Evolutionary conservation across 2,888 invertebrate species (phyloP).

Genomic region (Caradrina kadenii): DNA sequence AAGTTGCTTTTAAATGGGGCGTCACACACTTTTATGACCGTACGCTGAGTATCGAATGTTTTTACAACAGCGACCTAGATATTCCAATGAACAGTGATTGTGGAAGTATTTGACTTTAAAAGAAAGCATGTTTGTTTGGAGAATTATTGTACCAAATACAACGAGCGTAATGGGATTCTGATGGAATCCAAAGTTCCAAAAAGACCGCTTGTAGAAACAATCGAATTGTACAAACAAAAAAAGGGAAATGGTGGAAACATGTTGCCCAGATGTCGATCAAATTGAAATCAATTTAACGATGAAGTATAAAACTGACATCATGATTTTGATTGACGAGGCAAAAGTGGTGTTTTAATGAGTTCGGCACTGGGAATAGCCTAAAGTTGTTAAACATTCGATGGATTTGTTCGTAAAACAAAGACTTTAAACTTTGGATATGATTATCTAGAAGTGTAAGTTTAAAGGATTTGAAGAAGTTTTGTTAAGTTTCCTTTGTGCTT

Average conservation of each 20-base stretch:
- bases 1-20: constrained; percentile 54
- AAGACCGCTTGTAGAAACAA: too few species aligned
- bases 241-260: constrained; percentile 35
- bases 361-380: constrained; percentile 27
- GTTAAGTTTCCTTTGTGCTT: background rate
- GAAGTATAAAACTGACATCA: constrained; percentile 37
- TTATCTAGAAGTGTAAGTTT: constrained; percentile 16
- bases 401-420: constrained; percentile 29
- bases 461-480: background rate
- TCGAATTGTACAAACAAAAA: too few species aligned
- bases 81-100: constrained; percentile 45
- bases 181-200: background rate
- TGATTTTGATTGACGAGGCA: constrained; percentile 56
- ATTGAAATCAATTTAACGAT: constrained; percentile 55
- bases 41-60: constrained; percentile 44
- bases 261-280: constrained; percentile 52
- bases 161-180: background rate
- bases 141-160: constrained; percentile 16
- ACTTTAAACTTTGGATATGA: constrained; percentile 6
- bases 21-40: constrained; percentile 52
- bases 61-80: constrained; percentile 62
- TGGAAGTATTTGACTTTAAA: constrained; percentile 38
- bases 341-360: constrained; percentile 53
- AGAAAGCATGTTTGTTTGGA: constrained; percentile 38
- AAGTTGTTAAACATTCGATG: constrained; percentile 36